Conservation (phyloP, 2,888 invertebrate genomes). For the Apomyelois bistriatella region DNA sequence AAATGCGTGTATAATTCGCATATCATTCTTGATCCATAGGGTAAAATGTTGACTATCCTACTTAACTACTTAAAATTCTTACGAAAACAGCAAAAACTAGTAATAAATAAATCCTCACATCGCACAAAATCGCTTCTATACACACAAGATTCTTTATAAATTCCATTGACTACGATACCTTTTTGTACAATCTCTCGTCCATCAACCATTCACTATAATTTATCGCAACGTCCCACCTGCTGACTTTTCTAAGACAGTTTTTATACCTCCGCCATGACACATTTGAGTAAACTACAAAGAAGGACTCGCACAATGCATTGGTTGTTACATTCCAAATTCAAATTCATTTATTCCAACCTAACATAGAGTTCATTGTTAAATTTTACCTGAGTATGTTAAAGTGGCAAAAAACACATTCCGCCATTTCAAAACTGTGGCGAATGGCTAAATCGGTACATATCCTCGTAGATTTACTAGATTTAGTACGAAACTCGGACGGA, state of each 20-base stretch:
- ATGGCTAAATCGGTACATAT: constrained; percentile 3
- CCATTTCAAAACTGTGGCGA: not conserved
- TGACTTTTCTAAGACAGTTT: constrained; percentile 4
- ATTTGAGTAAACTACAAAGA: constrained; percentile 9
- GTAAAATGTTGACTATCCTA: too few species aligned
- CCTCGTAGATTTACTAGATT: constrained; percentile 2
- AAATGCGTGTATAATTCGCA: too few species aligned
- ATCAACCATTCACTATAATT: not conserved
- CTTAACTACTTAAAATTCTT: too few species aligned
- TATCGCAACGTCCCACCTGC: constrained; percentile 6
- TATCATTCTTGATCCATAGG: too few species aligned
- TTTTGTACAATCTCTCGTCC: constrained; percentile 10
- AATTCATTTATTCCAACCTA: not conserved
- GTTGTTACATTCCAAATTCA: constrained; percentile 5
- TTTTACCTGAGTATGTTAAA: constrained; percentile 5
- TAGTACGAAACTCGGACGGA: not conserved
- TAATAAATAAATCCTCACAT: not conserved
- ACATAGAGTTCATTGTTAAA: constrained; percentile 2
- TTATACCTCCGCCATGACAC: constrained; percentile 7
- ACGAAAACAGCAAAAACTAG: too few species aligned
- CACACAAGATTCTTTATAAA: too few species aligned
- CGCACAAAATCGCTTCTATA: not conserved
- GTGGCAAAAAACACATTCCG: not conserved
- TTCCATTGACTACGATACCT: not conserved
- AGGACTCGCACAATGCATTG: constrained; percentile 6